Evolutionary conservation across 2,113 vertebrate genomes (phyloP).

Genomic region (Ptilorrhoa leucosticta): DNA sequence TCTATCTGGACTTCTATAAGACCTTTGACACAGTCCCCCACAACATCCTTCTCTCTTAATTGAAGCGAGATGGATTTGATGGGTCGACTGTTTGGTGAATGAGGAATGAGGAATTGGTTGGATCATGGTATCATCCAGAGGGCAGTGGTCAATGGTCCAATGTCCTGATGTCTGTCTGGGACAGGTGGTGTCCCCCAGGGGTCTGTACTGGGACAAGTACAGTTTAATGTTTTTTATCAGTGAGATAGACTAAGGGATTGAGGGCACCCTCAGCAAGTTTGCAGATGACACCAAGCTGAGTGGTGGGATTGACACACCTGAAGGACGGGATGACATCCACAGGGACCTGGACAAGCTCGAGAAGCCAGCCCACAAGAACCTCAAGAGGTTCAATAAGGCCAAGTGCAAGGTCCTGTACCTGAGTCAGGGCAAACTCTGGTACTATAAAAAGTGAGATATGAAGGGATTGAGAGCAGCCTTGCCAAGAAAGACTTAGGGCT

Average conservation of each 20-base stretch:
- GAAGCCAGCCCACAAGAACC: neutral
- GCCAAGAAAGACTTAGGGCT: neutral
- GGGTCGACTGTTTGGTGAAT: neutral
- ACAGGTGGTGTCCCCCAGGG: neutral
- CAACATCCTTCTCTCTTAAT: neutral
- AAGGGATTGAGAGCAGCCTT: neutral
- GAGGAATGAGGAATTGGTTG: neutral
- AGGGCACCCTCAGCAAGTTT: neutral
- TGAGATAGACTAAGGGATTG: neutral
- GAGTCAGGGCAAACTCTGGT: neutral
- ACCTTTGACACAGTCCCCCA: neutral
- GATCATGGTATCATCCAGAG: neutral
- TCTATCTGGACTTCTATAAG: neutral
- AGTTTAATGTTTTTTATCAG: neutral
- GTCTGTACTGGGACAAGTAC: accelerated
- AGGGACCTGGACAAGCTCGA: neutral
- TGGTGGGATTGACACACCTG: neutral
- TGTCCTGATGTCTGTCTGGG: neutral
- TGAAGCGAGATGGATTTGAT: neutral
- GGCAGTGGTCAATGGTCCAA: neutral
- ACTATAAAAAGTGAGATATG: neutral
- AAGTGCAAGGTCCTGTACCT: neutral
- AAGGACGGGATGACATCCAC: neutral
- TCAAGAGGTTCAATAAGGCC: neutral
- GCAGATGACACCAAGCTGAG: neutral